Base-by-base conservation (phyloP, 1,140 invertebrate genomes). In the Drosophila subpulchrella region DNA sequence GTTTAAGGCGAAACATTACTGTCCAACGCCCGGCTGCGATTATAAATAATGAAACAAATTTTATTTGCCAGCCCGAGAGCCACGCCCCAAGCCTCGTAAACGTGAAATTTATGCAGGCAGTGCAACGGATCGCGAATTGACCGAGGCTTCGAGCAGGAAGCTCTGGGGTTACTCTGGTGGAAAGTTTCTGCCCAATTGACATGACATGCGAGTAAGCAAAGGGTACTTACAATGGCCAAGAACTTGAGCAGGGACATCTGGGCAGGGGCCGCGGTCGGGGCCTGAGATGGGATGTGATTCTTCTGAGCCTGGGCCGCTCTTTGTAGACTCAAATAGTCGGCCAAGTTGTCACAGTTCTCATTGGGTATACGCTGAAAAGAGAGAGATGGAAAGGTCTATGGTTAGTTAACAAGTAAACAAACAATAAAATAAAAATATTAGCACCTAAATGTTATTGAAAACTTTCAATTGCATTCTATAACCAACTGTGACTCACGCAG, bases 161-260 rank as follows among this genome's bases (percentile, higher is more conserved):
- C 56, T 51, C 11, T 20, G 38, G 4, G 27, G 3, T 27, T 7
- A 41, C 7, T 34, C 32, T 10, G 32, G 27, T 58, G 57, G 53
- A 59, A 63, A 72, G 44, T 78, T 75, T 75, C 38, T 46, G 55
- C 34, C 57, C 61, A 58, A 50, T 54, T 56, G 56, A 55, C 20
- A 13, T 20, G 32, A 70, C 11, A 11, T n/a, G 38, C 32, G 24
- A 36, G 42, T n/a, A 42, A 58, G 39, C 48, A 38, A 41, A 12
- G 53, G 44, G 75, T 79, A 94, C 94, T 95, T 93, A 95, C 94
- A 93, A 95, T 93, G 58, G 94, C 94, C 68, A 95, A 91, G 85
- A 94, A 94, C 92, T 95, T 95, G 36, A 95, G 92, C 68, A 95
- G 84, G 13, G 94, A 94, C 93, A 94, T 94, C 59, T 94, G 79